A percentile compares a stretch with the other conserved stretches of the same genome.
These are phyloP conservation scores for Anarrhichthys ocellatus DNA, from an alignment of 2,113 vertebrate species.

Conservation along the genomic window DNA sequence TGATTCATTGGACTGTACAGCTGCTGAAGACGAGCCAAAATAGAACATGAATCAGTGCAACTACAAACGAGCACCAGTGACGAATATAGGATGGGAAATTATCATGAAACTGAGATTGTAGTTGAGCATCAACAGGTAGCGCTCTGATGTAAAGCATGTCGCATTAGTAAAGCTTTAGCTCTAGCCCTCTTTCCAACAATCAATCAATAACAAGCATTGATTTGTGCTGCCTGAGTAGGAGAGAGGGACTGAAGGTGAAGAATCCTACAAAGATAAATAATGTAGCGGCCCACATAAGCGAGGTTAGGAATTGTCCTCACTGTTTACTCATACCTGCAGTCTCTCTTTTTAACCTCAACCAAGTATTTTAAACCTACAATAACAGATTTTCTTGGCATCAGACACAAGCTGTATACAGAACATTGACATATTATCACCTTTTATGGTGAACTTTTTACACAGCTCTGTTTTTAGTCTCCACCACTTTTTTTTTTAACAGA, in stretches of 20 bases:
- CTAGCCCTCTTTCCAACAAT: neutral
- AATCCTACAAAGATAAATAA: neutral
- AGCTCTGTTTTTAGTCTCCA: neutral
- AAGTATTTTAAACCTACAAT: neutral
- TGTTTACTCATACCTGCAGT: neutral
- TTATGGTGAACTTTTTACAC: neutral
- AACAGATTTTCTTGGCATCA: neutral
- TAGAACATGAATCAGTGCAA: conserved; percentile 23
- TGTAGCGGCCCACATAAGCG: neutral
- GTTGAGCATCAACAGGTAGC: conserved; percentile 24
- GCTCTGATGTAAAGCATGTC: neutral
- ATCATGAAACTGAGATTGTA: conserved; percentile 20
- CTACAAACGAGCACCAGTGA: neutral
- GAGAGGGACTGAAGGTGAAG: neutral
- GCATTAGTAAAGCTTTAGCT: neutral
- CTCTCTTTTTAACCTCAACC: neutral
- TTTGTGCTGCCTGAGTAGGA: neutral
- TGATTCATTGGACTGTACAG: conserved; percentile 8
- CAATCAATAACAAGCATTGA: neutral
- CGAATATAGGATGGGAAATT: neutral
- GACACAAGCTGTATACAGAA: neutral
- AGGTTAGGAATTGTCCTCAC: neutral
- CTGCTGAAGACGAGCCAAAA: conserved; percentile 33
- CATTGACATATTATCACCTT: neutral
- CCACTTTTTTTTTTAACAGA: neutral